phyloP scores from a whole-genome alignment of 2,888 invertebrate genomes.

The Drosophila maculinotata region DNA sequence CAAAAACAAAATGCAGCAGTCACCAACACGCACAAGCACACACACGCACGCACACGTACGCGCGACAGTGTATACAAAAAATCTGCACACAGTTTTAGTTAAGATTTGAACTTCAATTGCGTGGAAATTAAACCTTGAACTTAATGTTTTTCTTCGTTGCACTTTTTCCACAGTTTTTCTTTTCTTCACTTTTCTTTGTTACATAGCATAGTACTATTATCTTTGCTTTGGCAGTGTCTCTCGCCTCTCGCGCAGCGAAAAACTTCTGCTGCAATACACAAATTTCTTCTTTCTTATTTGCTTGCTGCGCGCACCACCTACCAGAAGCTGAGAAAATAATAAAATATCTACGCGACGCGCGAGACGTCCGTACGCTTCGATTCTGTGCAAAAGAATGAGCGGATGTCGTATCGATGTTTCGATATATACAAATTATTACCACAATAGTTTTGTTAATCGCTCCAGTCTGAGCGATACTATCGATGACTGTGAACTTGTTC shows the following conservation, averaged over 20 bases:
- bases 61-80: conserved; percentile 77
- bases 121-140: conserved; percentile 58
- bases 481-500: conserved; percentile 20
- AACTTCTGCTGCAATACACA: conserved; percentile 77
- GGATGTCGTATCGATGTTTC: conserved; percentile 25
- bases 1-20: conserved; percentile 34
- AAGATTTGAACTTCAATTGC: conserved; percentile 49
- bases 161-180: conserved; percentile 42
- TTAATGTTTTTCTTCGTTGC: conserved; percentile 40
- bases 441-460: conserved; percentile 4
- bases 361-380: conserved; percentile 61
- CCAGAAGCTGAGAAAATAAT: conserved; percentile 71
- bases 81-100: conserved; percentile 68
- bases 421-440: not conserved
- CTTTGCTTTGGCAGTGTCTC: conserved; percentile 26
- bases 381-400: conserved; percentile 56
- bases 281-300: conserved; percentile 63
- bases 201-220: conserved; percentile 22
- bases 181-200: conserved; percentile 57
- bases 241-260: conserved; percentile 62
- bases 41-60: conserved; percentile 26
- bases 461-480: conserved; percentile 9
- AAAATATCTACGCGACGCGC: conserved; percentile 67
- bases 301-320: conserved; percentile 64
- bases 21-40: conserved; percentile 13